Conservation (phyloP, 2,113 vertebrate genomes). For the Halcyon malimbica region DNA sequence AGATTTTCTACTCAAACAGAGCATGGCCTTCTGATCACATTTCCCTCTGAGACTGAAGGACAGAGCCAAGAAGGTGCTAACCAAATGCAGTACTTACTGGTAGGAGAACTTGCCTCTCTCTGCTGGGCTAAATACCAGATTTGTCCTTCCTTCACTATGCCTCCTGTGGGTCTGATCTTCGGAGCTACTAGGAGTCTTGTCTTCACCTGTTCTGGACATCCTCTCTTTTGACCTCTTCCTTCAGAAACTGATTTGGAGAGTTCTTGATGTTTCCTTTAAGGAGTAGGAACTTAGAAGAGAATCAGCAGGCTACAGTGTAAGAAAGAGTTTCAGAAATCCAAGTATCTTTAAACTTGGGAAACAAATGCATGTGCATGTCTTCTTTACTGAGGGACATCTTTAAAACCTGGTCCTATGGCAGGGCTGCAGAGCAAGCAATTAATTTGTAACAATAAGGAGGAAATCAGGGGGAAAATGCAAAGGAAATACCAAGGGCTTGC, state of each 20-base stretch:
- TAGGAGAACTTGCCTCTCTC: background rate
- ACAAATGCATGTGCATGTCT: background rate
- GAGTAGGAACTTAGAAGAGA: background rate
- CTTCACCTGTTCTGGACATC: background rate
- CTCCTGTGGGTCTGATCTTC: background rate
- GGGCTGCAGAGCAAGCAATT: background rate
- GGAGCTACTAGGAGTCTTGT: background rate
- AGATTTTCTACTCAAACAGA: background rate
- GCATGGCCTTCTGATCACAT: background rate
- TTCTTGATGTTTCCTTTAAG: background rate
- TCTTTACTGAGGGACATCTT: background rate
- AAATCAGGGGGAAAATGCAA: background rate
- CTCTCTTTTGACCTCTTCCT: background rate
- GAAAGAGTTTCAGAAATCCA: background rate
- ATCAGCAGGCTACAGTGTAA: background rate
- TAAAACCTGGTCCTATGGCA: background rate
- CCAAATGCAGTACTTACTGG: background rate
- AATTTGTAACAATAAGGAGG: background rate
- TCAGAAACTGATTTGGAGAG: background rate
- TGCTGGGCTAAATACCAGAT: background rate
- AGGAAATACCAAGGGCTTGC: slow-evolving; percentile 4
- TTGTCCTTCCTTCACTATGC: background rate
- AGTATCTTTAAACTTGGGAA: background rate
- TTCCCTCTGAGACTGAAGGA: background rate
- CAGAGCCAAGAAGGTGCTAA: background rate